A percentile compares a stretch with the other conserved stretches of the same genome.
Evolutionary conservation across 1,140 invertebrate genomes (phyloP).

Genomic region (Pissodes strobi): DNA sequence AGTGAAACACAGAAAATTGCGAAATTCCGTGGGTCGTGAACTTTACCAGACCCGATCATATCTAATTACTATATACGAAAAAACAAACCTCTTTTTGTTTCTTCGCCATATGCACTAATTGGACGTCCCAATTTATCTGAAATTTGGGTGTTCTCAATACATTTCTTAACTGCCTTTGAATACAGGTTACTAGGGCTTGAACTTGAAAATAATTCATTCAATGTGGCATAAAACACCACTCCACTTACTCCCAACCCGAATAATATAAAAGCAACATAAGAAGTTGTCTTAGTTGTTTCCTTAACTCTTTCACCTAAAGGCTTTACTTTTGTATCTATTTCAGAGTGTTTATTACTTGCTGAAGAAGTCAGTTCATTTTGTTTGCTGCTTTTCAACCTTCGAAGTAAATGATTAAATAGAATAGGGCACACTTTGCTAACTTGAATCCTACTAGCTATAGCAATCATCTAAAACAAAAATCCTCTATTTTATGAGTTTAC

Average conservation of each 20-base stretch:
- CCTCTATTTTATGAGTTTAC: too few relatives aligned
- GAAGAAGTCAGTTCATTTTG: constrained; percentile 18
- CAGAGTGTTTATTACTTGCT: constrained; percentile 18
- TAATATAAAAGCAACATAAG: constrained; percentile 80
- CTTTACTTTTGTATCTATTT: constrained; percentile 62
- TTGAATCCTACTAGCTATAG: too few relatives aligned
- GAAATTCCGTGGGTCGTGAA: too few relatives aligned
- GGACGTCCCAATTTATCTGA: constrained; percentile 79
- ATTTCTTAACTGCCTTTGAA: constrained; percentile 74
- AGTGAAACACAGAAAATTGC: too few relatives aligned
- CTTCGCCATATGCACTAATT: constrained; percentile 88
- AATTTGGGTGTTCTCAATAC: constrained; percentile 69
- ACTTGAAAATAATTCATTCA: constrained; percentile 83
- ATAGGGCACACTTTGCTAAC: background rate
- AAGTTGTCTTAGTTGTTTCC: constrained; percentile 83
- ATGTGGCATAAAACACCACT: constrained; percentile 79
- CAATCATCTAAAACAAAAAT: too few relatives aligned
- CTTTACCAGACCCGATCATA: too few relatives aligned
- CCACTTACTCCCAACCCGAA: constrained; percentile 76
- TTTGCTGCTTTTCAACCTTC: constrained; percentile 18
- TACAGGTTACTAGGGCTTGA: constrained; percentile 86
- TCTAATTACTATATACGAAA: too few relatives aligned
- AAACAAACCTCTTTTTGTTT: constrained; percentile 65
- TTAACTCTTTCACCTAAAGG: constrained; percentile 77
- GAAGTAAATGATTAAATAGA: background rate